Evolutionary conservation across 2,888 invertebrate species (phyloP), one percentile per base, ranked within the genome.

Genomic region (Diachrysia chrysitis): DNA sequence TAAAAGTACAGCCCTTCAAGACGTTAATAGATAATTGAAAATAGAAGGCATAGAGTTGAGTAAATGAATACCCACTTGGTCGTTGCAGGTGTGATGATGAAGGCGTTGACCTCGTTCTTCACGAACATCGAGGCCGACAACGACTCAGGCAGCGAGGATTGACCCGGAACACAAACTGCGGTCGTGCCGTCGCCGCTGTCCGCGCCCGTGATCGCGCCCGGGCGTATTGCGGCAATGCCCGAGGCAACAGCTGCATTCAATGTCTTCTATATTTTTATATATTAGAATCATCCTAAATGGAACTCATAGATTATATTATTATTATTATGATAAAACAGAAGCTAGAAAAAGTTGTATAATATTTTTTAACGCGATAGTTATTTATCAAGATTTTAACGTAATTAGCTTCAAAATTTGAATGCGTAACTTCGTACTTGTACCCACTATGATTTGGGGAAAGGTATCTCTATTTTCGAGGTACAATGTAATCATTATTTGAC

Each of bases 21-120:
- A n/a, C n/a, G n/a, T n/a, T n/a, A n/a, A n/a, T n/a, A n/a, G n/a
- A n/a, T n/a, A n/a, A n/a, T n/a, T n/a, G n/a, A n/a, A n/a, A n/a
- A n/a, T n/a, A n/a, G n/a, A n/a, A n/a, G n/a, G n/a, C n/a, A n/a
- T n/a, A n/a, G n/a, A n/a, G n/a, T n/a, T n/a, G n/a, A n/a, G n/a
- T n/a, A n/a, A n/a, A n/a, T 32, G 32, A 32, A 10, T 32, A 10
- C 32, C 32, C 10, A 32, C 32, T 32, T 66, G 63, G 25, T 58
- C 58, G 59, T 71, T 58, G 48, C 83, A 96, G 97, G 97, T 80
- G 97, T 98, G 53, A 97, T 97, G 84, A 89, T 97, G 82, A 97
- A 96, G 90, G 97, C 97, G 82, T 95, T 98, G 74, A 97, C 97
- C 66, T 96, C 97, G 78, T 97, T 97, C 95, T 97, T 97, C 93